Conservation (phyloP, 2,113 vertebrate species). For the Ctenodactylus gundi region DNA sequence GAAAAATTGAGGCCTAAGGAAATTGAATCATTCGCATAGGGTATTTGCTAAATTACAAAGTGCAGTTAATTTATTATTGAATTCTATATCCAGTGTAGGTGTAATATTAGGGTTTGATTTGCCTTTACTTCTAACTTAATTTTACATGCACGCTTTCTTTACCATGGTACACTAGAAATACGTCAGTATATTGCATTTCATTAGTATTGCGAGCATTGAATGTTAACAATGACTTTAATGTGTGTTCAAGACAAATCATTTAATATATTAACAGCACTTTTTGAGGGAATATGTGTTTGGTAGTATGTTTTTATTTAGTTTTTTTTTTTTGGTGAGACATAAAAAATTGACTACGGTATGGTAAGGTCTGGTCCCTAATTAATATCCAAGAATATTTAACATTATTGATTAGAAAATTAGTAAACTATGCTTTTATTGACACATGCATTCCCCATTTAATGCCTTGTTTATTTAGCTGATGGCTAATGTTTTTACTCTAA, state of each 20-base stretch:
- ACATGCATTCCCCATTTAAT: constrained; percentile 47
- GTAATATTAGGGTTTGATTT: neutral
- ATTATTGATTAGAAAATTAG: constrained; percentile 73
- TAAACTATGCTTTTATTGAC: constrained; percentile 67
- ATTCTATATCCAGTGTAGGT: neutral
- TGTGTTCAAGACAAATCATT: neutral
- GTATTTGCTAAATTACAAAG: neutral
- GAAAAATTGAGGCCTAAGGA: neutral
- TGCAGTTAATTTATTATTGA: neutral
- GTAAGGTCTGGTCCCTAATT: neutral
- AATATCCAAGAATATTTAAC: constrained; percentile 55
- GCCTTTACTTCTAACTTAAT: neutral
- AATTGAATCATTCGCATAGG: neutral
- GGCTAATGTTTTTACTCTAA: constrained; percentile 51
- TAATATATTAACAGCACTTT: neutral
- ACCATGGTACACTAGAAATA: neutral
- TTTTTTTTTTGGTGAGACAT: neutral
- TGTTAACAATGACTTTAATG: neutral
- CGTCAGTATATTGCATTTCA: neutral
- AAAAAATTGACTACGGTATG: neutral
- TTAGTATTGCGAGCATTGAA: neutral
- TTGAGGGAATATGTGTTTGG: neutral
- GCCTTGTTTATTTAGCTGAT: constrained; percentile 71
- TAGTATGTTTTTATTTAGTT: neutral
- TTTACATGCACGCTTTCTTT: neutral